Base-by-base conservation (phyloP, 2,797 vertebrate genomes). In the Rhinogobio ventralis region DNA sequence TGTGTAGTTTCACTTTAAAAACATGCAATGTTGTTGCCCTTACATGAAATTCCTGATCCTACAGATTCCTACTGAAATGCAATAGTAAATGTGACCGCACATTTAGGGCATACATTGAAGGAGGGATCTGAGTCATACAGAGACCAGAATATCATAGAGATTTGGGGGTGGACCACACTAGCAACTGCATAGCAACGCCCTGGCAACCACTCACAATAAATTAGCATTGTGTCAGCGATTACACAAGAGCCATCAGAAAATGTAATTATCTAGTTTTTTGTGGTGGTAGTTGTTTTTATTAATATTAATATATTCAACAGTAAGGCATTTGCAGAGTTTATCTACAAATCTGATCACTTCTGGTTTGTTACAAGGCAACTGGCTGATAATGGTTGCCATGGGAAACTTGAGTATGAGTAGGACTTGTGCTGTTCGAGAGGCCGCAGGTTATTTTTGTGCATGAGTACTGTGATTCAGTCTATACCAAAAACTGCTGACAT, bases 371-470 rank as follows among this genome's bases (percentile, higher is more conserved):
- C 75, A 42, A 81, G 66, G 85, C 71, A 86, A 89, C 51, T 74
- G 79, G 42, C 76, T 11, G 3, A 60, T 74, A 81, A 30, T 64
- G 67, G 88, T 89, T 89, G 87, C 88, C 73, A 89, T 88, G 85
- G 88, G 60, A 88, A 85, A 83, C 88, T 64, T 85, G 83, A 66
- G 76, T 46, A 87, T 55, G 85, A 88, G 88, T 86, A 85, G 76
- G 73, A 85, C 66, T 86, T 57, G 57, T 49, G 33, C 72, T 83
- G 49, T 60, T 78, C 79, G 76, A 85, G 55, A 60, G 85, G 76
- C 67, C 83, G 82, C 60, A 49, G 83, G 85, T 78, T 84, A 86
- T 64, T 55, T 84, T 39, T 75, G 60, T 81, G 36, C 49, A 68
- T 79, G 49, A 36, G 19, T 62, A 51, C 55, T 64, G 73, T 85